Evolutionary conservation across 2,888 invertebrate species (phyloP).

Genomic region (Heliothis peltigera): DNA sequence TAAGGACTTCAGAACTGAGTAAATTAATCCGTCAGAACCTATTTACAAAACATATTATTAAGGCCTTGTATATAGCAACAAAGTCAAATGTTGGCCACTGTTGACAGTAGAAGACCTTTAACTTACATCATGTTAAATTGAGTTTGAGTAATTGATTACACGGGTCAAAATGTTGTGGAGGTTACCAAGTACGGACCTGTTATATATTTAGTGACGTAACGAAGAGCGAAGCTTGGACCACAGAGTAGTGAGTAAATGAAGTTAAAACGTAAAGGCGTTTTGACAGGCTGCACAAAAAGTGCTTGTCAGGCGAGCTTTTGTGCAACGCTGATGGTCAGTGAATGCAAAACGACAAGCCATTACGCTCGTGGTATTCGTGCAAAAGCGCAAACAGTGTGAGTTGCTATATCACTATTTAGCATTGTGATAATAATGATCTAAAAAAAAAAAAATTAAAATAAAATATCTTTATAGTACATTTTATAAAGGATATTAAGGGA

Average conservation of each 20-base stretch:
- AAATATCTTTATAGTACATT: too few species aligned
- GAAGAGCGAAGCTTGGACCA: constrained; percentile 23
- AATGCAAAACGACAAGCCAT: neutral
- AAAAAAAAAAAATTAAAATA: too few species aligned
- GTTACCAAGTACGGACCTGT: constrained; percentile 34
- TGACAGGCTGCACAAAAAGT: neutral
- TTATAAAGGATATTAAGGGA: too few species aligned
- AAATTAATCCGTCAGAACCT: constrained; percentile 50
- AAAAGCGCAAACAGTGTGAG: neutral
- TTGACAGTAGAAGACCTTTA: constrained; percentile 49
- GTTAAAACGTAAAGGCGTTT: neutral
- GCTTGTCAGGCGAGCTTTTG: neutral
- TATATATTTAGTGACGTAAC: constrained; percentile 47
- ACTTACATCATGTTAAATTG: constrained; percentile 60
- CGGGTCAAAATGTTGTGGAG: constrained; percentile 57
- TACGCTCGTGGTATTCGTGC: neutral
- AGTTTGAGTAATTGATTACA: constrained; percentile 63
- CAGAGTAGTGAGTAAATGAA: constrained; percentile 16
- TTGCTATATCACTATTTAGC: neutral
- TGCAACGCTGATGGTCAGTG: neutral
- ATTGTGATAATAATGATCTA: neutral
- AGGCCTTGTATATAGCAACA: constrained; percentile 41
- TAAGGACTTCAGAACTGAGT: neutral
- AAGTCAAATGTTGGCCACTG: constrained; percentile 51
- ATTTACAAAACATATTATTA: constrained; percentile 43